A percentile compares a stretch with the other conserved stretches of the same genome.
Evolutionary conservation across 2,113 vertebrate genomes (phyloP).

Genomic region (Mystacornis crossleyi): DNA sequence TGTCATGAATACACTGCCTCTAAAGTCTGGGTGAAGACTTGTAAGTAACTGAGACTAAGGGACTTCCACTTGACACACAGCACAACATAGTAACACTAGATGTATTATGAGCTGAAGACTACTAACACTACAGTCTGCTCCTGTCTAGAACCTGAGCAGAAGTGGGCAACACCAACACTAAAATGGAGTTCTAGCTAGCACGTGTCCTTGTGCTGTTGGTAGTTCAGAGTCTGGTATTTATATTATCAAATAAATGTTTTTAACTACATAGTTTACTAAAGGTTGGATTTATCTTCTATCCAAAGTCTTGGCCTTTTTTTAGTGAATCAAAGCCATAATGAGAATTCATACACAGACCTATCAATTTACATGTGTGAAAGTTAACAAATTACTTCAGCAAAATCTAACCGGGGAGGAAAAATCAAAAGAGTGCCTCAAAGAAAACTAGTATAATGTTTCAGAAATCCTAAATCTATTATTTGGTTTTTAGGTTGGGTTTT

Average conservation of each 20-base stretch:
- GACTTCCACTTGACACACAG: neutral
- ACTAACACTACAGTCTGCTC: neutral
- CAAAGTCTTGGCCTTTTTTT: neutral
- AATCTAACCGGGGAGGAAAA: neutral
- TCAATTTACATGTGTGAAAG: neutral
- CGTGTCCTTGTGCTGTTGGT: neutral
- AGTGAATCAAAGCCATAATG: neutral
- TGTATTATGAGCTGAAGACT: neutral
- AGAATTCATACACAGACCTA: neutral
- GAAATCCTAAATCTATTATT: neutral
- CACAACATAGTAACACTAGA: neutral
- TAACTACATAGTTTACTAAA: neutral
- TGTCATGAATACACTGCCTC: neutral
- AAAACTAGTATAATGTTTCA: neutral
- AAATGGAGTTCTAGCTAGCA: neutral
- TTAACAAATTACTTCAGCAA: neutral
- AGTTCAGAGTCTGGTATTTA: neutral
- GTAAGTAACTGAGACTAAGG: neutral
- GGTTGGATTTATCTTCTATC: neutral
- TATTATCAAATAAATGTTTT: neutral
- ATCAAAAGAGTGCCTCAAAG: neutral
- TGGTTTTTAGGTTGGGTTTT: neutral
- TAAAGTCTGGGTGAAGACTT: neutral
- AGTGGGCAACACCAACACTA: neutral
- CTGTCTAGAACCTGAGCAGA: neutral